A percentile compares a stretch with the other conserved stretches of the same genome.
Conservation (phyloP, 2,797 vertebrate genomes). For the Pseudochromis fuscus region DNA sequence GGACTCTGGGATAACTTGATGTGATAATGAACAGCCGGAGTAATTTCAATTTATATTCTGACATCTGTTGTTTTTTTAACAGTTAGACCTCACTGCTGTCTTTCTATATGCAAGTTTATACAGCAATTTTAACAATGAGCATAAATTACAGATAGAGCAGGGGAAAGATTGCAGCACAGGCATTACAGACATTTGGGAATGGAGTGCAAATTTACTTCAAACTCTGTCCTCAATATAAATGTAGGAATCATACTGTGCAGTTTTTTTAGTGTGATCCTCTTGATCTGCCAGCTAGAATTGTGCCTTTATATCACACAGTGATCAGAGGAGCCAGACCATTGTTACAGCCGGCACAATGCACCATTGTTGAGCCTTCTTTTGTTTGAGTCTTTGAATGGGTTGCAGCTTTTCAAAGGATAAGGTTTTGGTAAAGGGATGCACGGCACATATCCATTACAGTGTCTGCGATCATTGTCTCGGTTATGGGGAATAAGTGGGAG, state of each 20-base stretch:
- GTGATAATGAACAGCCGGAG: slow-evolving; percentile 28
- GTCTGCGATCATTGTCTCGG: slow-evolving; percentile 53
- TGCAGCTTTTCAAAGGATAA: slow-evolving; percentile 43
- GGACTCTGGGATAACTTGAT: slow-evolving; percentile 14
- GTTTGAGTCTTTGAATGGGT: slow-evolving; percentile 43
- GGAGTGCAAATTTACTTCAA: slow-evolving; percentile 22
- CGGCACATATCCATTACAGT: slow-evolving; percentile 50
- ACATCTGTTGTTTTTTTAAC: slow-evolving; percentile 17
- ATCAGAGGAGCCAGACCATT: slow-evolving; percentile 51
- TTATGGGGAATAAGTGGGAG: slow-evolving; percentile 62
- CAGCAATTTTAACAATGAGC: slow-evolving; percentile 39
- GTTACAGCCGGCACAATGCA: slow-evolving; percentile 59
- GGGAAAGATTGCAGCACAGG: slow-evolving; percentile 13
- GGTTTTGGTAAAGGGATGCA: slow-evolving; percentile 45
- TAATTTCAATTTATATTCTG: slow-evolving; percentile 34
- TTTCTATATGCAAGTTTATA: slow-evolving; percentile 37
- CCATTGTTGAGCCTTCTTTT: slow-evolving; percentile 63
- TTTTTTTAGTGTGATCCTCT: neutral
- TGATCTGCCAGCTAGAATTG: slow-evolving; percentile 35
- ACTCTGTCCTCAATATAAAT: slow-evolving; percentile 13
- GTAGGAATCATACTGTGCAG: neutral
- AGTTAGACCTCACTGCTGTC: neutral
- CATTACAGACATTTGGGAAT: slow-evolving; percentile 41
- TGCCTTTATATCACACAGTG: slow-evolving; percentile 34
- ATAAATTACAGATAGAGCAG: slow-evolving; percentile 25